phyloP scores from a whole-genome alignment of 1,140 invertebrate genomes.

The Phenacoccus solenopsis region DNA sequence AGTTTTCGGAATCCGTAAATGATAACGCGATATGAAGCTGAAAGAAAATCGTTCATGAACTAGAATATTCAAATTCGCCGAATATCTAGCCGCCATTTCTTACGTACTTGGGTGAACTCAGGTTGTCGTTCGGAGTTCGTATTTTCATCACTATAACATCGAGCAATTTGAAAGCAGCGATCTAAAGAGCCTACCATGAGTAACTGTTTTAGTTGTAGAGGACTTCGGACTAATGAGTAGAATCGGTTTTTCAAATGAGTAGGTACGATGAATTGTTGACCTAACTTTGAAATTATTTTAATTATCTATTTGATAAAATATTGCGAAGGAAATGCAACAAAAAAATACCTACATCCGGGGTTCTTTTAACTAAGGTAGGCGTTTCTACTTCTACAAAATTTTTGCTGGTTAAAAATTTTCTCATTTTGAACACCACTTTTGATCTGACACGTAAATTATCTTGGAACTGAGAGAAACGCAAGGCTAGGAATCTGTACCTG shows the following conservation, averaged over 20 bases:
- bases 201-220: constrained; percentile 98
- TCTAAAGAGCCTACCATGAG: constrained; percentile 93
- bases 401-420: constrained; percentile 66
- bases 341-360: constrained; percentile 64
- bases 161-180: constrained; percentile 70
- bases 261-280: constrained; percentile 89
- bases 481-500: constrained; percentile 71
- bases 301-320: too few species aligned
- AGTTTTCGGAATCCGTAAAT: constrained; percentile 60
- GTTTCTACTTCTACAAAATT: constrained; percentile 92
- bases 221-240: constrained; percentile 87
- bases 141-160: constrained; percentile 90
- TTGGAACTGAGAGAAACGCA: constrained; percentile 71
- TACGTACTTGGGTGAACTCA: constrained; percentile 78
- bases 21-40: constrained; percentile 92
- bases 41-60: constrained; percentile 22
- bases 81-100: neutral
- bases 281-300: constrained; percentile 58
- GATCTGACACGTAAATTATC: constrained; percentile 69
- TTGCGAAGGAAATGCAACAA: constrained; percentile 12
- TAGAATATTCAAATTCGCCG: neutral
- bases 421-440: constrained; percentile 62
- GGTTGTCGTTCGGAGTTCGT: constrained; percentile 83
- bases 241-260: constrained; percentile 65
- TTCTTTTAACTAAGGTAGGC: constrained; percentile 79